Evolutionary conservation across 1,140 invertebrate species (phyloP).

Genomic region (Sweltsa coloradensis): DNA sequence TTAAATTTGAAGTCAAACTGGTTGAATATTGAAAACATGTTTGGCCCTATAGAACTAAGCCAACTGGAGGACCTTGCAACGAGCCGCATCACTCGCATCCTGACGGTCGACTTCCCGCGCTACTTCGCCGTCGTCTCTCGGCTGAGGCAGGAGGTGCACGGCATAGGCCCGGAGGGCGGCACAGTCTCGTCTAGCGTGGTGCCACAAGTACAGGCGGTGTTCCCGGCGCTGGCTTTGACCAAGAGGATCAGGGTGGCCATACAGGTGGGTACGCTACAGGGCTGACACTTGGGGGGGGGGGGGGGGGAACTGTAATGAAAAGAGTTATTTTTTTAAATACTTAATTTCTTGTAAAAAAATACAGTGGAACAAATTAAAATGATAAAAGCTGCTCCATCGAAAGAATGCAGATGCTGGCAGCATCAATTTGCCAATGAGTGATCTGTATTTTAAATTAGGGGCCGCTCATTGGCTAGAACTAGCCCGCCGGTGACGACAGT

Average conservation of each 20-base stretch:
- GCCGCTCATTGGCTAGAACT: too few species aligned
- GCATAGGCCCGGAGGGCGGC: conserved; percentile 88
- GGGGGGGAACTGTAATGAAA: neutral
- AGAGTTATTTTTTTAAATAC: neutral
- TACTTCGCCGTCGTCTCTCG: conserved; percentile 92
- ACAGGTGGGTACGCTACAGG: conserved; percentile 52
- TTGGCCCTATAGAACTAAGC: conserved; percentile 48
- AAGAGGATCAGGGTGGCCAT: conserved; percentile 93
- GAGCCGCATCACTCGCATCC: conserved; percentile 77
- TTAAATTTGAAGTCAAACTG: too few species aligned
- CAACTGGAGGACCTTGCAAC: conserved; percentile 74
- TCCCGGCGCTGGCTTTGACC: conserved; percentile 84
- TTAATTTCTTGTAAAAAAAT: conserved; percentile 11
- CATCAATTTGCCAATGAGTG: too few species aligned
- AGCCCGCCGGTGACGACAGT: too few species aligned
- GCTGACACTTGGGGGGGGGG: too few species aligned
- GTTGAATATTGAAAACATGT: neutral
- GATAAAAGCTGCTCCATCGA: too few species aligned
- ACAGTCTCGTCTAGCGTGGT: conserved; percentile 89
- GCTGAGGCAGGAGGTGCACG: conserved; percentile 84
- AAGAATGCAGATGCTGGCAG: too few species aligned
- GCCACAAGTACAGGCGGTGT: conserved; percentile 89
- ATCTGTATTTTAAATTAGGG: too few species aligned
- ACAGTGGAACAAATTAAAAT: neutral
- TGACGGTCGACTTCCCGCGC: conserved; percentile 92